Evolutionary conservation across 2,797 vertebrate species (phyloP).

Genomic region (Hephaestus fuliginosus): DNA sequence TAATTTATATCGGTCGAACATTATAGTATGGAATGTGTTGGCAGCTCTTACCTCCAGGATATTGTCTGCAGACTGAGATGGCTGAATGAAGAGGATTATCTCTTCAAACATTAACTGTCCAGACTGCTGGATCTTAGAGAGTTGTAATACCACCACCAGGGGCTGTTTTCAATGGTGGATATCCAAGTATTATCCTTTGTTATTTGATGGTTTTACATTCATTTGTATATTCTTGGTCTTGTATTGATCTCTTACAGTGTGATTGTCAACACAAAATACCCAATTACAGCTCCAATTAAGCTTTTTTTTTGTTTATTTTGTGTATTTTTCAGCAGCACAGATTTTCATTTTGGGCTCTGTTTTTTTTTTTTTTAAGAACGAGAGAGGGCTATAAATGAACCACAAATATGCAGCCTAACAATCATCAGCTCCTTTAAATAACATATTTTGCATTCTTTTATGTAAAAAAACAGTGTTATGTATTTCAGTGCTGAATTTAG

Average conservation of each 20-base stretch:
- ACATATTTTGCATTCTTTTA: not conserved
- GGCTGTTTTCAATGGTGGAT: constrained; percentile 53
- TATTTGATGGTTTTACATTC: constrained; percentile 59
- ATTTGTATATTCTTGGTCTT: constrained; percentile 50
- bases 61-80: constrained; percentile 75
- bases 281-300: constrained; percentile 34
- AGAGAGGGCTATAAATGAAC: not conserved
- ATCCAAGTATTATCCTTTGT: constrained; percentile 54
- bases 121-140: constrained; percentile 65
- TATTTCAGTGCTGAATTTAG: not conserved
- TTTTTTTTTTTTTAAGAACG: not conserved
- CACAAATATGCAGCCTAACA: not conserved
- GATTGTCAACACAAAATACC: constrained; percentile 27
- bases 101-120: constrained; percentile 68
- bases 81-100: constrained; percentile 79
- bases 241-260: constrained; percentile 42
- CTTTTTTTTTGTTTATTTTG: not conserved
- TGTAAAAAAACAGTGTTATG: not conserved
- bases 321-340: not conserved
- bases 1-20: constrained; percentile 94
- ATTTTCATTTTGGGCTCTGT: not conserved
- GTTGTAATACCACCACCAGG: constrained; percentile 65
- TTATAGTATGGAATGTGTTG: constrained; percentile 87
- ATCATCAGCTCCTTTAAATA: not conserved
- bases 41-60: constrained; percentile 84